Percentiles rank a stretch among this genome's conserved stretches.
Conservation (phyloP, 2,888 invertebrate species). For the Dione juno region DNA sequence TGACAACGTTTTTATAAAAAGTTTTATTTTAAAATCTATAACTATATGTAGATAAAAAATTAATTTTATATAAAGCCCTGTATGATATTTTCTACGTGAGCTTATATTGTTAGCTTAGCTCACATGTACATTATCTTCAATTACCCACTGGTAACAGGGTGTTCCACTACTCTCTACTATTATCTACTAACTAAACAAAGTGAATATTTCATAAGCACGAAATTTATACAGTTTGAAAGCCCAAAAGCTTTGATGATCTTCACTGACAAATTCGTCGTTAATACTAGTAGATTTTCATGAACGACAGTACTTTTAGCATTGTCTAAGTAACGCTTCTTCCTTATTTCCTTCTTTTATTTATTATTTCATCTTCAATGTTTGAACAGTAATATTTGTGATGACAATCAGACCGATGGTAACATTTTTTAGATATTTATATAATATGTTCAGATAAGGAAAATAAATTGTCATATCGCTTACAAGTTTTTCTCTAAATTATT, state of each 20-base stretch:
- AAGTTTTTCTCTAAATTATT: slow-evolving; percentile 1
- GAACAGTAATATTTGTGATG: neutral
- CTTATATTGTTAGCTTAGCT: neutral
- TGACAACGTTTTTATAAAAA: neutral
- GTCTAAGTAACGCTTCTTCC: neutral
- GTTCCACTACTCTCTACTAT: too few species aligned
- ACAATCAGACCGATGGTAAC: neutral
- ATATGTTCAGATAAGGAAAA: neutral
- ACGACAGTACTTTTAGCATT: neutral
- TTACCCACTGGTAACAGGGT: too few species aligned
- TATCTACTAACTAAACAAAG: too few species aligned
- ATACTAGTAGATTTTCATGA: too few species aligned
- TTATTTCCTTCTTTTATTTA: neutral
- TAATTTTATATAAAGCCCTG: neutral
- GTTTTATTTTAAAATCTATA: neutral
- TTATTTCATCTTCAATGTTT: too few species aligned
- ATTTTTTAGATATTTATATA: neutral
- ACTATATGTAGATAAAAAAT: neutral
- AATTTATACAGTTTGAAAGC: too few species aligned
- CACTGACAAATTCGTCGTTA: too few species aligned
- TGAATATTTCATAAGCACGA: too few species aligned
- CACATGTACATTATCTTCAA: too few species aligned
- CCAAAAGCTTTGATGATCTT: too few species aligned
- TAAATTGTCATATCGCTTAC: neutral
- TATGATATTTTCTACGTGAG: neutral